Conservation (phyloP, 2,888 invertebrate species). For the Stenodera caucasica region DNA sequence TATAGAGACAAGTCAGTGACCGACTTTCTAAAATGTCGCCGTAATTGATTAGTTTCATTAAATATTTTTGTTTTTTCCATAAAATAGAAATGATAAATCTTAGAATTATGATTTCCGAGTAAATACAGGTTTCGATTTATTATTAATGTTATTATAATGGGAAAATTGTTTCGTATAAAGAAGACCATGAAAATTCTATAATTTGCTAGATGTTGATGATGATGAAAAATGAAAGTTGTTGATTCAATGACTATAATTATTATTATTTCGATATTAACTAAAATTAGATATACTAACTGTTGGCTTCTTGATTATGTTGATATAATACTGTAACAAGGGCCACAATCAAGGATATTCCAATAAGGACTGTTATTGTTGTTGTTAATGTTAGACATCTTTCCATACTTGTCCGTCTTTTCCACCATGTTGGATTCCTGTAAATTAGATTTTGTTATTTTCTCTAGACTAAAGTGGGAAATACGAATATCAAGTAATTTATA, state of each 20-base stretch:
- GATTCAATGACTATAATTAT: too few relatives aligned
- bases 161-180: constrained; percentile 7
- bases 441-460: too few relatives aligned
- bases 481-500: background rate
- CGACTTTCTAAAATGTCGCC: constrained; percentile 31
- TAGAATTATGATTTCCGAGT: background rate
- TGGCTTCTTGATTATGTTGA: constrained; percentile 45
- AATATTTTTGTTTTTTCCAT: background rate
- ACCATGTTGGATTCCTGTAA: constrained; percentile 79
- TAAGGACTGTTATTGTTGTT: constrained; percentile 61
- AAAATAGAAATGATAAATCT: background rate
- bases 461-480: background rate
- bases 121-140: background rate
- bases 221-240: constrained; percentile 10
- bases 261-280: too few relatives aligned
- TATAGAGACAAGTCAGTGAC: constrained; percentile 28
- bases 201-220: too few relatives aligned
- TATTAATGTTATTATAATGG: too few relatives aligned
- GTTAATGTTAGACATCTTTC: constrained; percentile 69
- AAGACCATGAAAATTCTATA: too few relatives aligned
- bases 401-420: constrained; percentile 73
- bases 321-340: constrained; percentile 62
- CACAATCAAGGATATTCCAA: constrained; percentile 65
- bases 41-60: constrained; percentile 8
- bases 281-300: constrained; percentile 38